A percentile compares a stretch with the other conserved stretches of the same genome.
phyloP scores from a whole-genome alignment of 2,113 vertebrate genomes.

The Macquaria ambigua region DNA sequence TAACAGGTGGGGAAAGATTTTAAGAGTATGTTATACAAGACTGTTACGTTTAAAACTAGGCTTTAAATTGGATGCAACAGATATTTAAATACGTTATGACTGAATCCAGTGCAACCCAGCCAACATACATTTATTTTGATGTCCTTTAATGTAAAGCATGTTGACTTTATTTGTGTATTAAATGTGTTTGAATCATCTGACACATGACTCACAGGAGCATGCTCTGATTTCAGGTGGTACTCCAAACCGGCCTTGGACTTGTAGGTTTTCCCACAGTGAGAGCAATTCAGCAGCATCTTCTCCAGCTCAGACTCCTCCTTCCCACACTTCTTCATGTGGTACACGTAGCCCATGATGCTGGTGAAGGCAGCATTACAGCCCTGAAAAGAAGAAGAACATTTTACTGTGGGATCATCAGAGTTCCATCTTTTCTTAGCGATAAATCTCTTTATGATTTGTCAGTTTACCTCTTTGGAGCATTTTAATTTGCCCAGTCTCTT shows the following conservation, averaged over 20 bases:
- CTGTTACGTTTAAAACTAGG: no score
- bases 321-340: constrained; percentile 94
- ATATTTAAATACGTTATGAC: background rate
- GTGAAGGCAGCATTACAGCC: constrained; percentile 93
- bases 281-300: constrained; percentile 92
- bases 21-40: no score
- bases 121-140: background rate
- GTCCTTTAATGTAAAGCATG: no score
- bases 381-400: constrained; percentile 70
- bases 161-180: background rate
- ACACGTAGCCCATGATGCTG: constrained; percentile 96
- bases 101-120: background rate
- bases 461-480: constrained; percentile 90
- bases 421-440: no score
- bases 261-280: constrained; percentile 93
- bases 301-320: constrained; percentile 93
- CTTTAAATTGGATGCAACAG: background rate
- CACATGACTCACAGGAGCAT: constrained; percentile 88
- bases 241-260: constrained; percentile 93
- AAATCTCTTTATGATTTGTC: background rate
- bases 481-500: constrained; percentile 93
- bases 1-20: background rate
- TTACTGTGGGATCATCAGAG: background rate
- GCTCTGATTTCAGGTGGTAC: constrained; percentile 94
- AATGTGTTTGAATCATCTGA: background rate